Evolutionary conservation across 2,113 vertebrate species (phyloP), one percentile per base, ranked within the genome.

Genomic region (Lepus timidus): DNA sequence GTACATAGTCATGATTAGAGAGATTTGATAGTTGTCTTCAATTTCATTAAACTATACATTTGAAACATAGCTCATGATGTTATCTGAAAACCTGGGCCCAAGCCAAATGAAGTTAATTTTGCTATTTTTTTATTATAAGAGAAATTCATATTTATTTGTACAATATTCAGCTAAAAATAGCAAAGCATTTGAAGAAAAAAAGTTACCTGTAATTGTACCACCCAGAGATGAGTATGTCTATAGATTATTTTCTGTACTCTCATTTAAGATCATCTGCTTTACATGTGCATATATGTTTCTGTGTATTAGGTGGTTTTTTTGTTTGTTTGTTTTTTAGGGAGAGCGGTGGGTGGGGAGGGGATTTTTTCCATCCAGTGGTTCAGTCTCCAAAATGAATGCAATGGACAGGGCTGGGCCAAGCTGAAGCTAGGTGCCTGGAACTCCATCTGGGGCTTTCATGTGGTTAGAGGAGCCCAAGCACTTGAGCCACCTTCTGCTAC

Each of bases 101-200:
- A 31, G 33, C 39, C 36, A 90, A 39, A 64, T 20, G 95, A 89
- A 92, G 44, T 80, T 84, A 86, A 61, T 95, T 93, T 96, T 52
- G 75, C 61, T 84, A 1, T 25, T 93, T 76, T 89, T 96, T 83
- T 86, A 71, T 80, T 96, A 23, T 84, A 80, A 96, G 93, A 81
- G 29, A 81, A 89, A 79, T 25, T 1, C 44, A 67, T 83, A n/a
- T 10, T 88, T 88, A 88, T 73, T 85, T 82, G 22, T 33, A 62
- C 68, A 74, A 51, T 51, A 33, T 36, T 86, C 7, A 86, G 58
- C 29, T 52, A 39, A 64, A 86, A 92, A 61, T 85, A 65, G 64
- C 93, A 82, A 88, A 86, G 52, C 55, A 29, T 70, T 33, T 68
- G n/a, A 88, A 85, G 68, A 86, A 88, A 84, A 81, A 61, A 74